Percentiles rank a stretch among this genome's conserved stretches.
phyloP scores from a whole-genome alignment of 2,797 vertebrate species.

The Tamandua tetradactyla region DNA sequence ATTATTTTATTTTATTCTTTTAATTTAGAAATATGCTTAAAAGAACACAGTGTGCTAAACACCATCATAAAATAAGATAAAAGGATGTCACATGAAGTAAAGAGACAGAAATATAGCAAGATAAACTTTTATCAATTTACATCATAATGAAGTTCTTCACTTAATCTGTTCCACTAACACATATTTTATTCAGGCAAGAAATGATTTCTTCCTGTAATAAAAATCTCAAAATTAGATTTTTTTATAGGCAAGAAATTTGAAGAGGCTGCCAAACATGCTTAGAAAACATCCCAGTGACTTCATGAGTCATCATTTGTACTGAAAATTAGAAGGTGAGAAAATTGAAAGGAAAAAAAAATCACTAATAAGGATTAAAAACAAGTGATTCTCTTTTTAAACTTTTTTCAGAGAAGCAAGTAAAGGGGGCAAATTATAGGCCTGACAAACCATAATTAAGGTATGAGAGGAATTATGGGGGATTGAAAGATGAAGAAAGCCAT shows the following conservation, averaged over 20 bases:
- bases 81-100: background rate
- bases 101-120: background rate
- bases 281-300: slow-evolving; percentile 75
- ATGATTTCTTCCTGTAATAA: slow-evolving; percentile 72
- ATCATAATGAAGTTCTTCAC: slow-evolving; percentile 22
- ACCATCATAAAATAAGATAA: slow-evolving; percentile 17
- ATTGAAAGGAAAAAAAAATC: slow-evolving; percentile 35
- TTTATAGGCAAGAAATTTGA: slow-evolving; percentile 70
- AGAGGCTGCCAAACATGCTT: slow-evolving; percentile 62
- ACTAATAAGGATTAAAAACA: slow-evolving; percentile 76
- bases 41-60: background rate
- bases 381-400: slow-evolving; percentile 76
- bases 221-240: slow-evolving; percentile 66
- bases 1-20: slow-evolving; percentile 16
- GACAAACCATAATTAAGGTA: slow-evolving; percentile 70
- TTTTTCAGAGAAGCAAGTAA: slow-evolving; percentile 74
- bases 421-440: slow-evolving; percentile 74
- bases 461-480: slow-evolving; percentile 62
- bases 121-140: slow-evolving; percentile 51
- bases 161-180: slow-evolving; percentile 59
- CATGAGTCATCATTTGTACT: slow-evolving; percentile 77
- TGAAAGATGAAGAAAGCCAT: slow-evolving; percentile 60
- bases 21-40: background rate
- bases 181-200: slow-evolving; percentile 71
- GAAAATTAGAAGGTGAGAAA: slow-evolving; percentile 79